Base-by-base conservation (phyloP, 2,888 invertebrate genomes). In the Crepidodera aurea region DNA sequence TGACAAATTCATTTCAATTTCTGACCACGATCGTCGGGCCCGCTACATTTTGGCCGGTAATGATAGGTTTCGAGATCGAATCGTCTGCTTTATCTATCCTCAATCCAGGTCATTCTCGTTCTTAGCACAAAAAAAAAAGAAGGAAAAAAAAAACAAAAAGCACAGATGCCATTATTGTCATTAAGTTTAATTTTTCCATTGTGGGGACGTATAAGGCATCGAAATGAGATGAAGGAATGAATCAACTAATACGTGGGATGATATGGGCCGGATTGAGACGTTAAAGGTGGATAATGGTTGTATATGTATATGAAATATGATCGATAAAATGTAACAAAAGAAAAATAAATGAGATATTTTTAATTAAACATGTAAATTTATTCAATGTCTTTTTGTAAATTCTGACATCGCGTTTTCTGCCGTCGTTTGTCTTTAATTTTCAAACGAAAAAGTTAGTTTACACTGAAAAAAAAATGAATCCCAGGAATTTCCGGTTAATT, bases 11-110 rank as follows among this genome's bases (percentile, higher is more conserved):
- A 73, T 73, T 70, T 70, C 62, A 61, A 69, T 69, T 71, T 71
- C 72, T 68, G 73, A 73, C 68, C 76, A 74, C 73, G 73, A 73
- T 69, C 68, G 67, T 71, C 68, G 72, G 70, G 69, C 73, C 68
- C 71, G 71, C 71, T 75, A 74, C 73, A 69, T 71, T 66, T 69
- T 67, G 60, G 66, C 64, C 67, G 64, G 65, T 77, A 77, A 78
- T 78, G 71, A 78, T 69, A 74, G 76, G 78, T 78, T 76, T 70
- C 67, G 62, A 58, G 67, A 71, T 67, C 66, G 64, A 69, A 68
- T 65, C 66, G 66, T 68, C 68, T 69, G 62, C 67, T 68, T 56
- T 56, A 48, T 60, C 60, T 54, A 66, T 64, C 60, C 67, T 64
- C 65, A 54, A 51, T 63, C 68, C 68, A 66, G 71, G 68, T 71